Evolutionary conservation across 2,797 vertebrate genomes (phyloP).

Genomic region (Triplophysa bombifrons): DNA sequence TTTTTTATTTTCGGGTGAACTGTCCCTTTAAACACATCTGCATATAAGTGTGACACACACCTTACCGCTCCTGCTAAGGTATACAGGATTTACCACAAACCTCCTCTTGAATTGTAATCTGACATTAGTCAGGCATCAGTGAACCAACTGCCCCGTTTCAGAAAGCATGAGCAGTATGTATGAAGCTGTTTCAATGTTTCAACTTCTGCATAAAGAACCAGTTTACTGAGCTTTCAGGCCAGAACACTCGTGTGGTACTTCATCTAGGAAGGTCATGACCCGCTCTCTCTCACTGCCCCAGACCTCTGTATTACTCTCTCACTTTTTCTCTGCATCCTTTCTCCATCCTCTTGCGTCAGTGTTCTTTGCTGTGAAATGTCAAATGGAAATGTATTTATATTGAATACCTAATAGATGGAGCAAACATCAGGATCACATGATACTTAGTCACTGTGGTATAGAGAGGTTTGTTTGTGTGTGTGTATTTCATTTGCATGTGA

Average conservation of each 20-base stretch:
- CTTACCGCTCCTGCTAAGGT: neutral
- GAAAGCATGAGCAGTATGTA: neutral
- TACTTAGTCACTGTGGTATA: conserved; percentile 56
- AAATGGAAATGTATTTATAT: conserved; percentile 43
- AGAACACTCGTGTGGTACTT: neutral
- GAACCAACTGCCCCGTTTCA: neutral
- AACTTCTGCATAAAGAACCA: neutral
- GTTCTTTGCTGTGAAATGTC: conserved; percentile 31
- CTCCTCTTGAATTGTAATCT: neutral
- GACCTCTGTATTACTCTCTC: neutral
- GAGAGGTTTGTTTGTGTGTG: conserved; percentile 51
- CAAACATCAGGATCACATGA: conserved; percentile 44
- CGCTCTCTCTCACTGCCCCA: too few relatives aligned
- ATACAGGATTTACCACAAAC: neutral
- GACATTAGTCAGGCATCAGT: neutral
- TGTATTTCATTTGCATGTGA: neutral
- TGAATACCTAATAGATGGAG: conserved; percentile 34
- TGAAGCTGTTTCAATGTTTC: neutral
- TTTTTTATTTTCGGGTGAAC: too few relatives aligned
- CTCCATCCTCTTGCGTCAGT: neutral
- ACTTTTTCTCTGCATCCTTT: neutral
- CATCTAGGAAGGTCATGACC: too few relatives aligned
- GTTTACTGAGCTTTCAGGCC: neutral
- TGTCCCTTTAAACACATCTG: neutral
- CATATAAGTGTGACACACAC: neutral